Conservation (phyloP, 30 jellyfish, hydroid and myxozoan genomes). For the Hydractinia echinata region DNA sequence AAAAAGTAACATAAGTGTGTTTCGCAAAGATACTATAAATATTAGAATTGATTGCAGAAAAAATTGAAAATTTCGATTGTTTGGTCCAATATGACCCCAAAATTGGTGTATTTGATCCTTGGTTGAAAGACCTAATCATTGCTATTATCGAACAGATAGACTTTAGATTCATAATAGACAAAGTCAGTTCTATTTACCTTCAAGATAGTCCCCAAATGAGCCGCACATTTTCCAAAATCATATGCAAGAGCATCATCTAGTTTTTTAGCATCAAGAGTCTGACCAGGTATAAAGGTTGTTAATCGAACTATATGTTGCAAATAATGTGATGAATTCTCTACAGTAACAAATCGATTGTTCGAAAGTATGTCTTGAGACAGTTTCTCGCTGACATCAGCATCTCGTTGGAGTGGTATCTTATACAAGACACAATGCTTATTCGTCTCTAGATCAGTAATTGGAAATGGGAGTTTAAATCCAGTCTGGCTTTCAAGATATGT, state of each 20-base stretch:
- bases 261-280: background rate
- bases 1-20: too few relatives aligned
- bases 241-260: background rate
- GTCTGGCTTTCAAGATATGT: too few relatives aligned
- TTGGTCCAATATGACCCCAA: too few relatives aligned
- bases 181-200: background rate
- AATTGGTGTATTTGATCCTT: too few relatives aligned
- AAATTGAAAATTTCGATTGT: too few relatives aligned
- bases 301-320: slow-evolving; percentile 15
- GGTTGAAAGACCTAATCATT: too few relatives aligned
- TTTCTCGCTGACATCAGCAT: too few relatives aligned
- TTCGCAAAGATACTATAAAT: too few relatives aligned
- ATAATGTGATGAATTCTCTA: background rate
- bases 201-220: slow-evolving; percentile 8
- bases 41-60: too few relatives aligned
- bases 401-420: slow-evolving; percentile 13
- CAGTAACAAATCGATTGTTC: background rate
- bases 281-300: slow-evolving; percentile 16
- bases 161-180: too few relatives aligned
- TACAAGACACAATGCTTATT: background rate
- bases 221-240: slow-evolving; percentile 3
- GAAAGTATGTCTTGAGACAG: background rate
- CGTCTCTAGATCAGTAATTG: background rate
- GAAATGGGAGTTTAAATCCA: background rate
- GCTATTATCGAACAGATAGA: too few relatives aligned